phyloP scores from a whole-genome alignment of 23 tunicate genomes.

The Styela plicata region DNA sequence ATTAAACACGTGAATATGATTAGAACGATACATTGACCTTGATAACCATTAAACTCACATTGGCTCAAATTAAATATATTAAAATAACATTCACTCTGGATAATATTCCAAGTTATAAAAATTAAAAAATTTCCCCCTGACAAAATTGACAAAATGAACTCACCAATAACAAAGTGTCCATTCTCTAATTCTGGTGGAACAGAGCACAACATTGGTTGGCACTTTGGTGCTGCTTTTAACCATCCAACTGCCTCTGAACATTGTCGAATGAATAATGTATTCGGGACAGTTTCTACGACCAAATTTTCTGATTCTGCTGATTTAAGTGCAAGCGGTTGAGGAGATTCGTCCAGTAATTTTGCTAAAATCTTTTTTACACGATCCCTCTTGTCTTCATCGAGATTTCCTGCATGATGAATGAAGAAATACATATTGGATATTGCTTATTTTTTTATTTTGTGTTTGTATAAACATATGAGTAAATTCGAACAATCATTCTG shows the following conservation, averaged over 20 bases:
- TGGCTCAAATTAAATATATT: too few species aligned
- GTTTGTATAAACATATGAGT: too few species aligned
- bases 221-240: slow-evolving; percentile 34
- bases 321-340: background rate
- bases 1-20: too few species aligned
- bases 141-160: too few species aligned
- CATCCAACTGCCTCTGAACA: slow-evolving; percentile 36
- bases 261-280: slow-evolving; percentile 7
- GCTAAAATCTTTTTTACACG: slow-evolving; percentile 2
- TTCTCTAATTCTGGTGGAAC: slow-evolving; percentile 14
- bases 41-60: too few species aligned
- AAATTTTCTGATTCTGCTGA: background rate
- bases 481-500: too few species aligned
- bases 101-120: too few species aligned
- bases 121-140: too few species aligned
- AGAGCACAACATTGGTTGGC: slow-evolving; percentile 33
- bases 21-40: too few species aligned
- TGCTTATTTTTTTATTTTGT: too few species aligned
- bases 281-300: background rate
- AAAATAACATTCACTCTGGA: too few species aligned
- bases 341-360: slow-evolving; percentile 10
- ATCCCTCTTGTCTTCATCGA: background rate
- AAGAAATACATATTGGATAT: too few species aligned
- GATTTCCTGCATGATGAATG: background rate
- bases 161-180: slow-evolving; percentile 37